Evolutionary conservation across 2,888 invertebrate genomes (phyloP), one percentile per base, ranked within the genome.

Genomic region (Erynnis tages): DNA sequence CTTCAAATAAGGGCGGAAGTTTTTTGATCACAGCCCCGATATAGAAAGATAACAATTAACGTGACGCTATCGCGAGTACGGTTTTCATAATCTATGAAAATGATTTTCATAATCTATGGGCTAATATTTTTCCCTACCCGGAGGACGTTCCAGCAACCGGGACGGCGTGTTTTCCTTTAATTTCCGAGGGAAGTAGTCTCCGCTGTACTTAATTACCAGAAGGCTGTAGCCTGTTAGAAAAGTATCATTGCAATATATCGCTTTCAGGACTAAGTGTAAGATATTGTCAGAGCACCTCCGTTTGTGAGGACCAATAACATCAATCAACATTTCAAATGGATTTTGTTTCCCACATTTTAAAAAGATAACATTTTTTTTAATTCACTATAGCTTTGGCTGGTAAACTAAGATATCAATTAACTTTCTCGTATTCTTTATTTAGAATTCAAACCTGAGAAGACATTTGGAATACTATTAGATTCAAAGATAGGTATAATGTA

Each of bases 91-190:
- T 44, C 37, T 45, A 30, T 30, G 37, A 35, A 41, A 29, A 54
- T 54, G 52, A 57, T 57, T 59, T 59, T 57, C 45, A 56, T 57
- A 60, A 61, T 62, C 57, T 62, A 54, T 54, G 44, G 41, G 54
- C 62, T 56, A 58, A 63, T 60, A 61, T 62, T 65, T 62, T 63
- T 61, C 54, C 55, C 52, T 50, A 32, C 38, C 41, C 61, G 60
- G 65, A 65, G 62, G 66, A 67, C 65, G 66, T 62, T 65, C 58
- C 55, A 55, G 57, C 64, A 54, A 54, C 58, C 60, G 61, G 62
- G 68, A 63, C 59, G 70, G 67, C 74, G 77, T 84, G 84, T 84
- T 85, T 84, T 85, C 84, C 62, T 85, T 85, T 80, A 76, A 85
- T 85, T 84, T 84, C 75, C 75, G 71, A 70, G 73, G 69, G 65